Evolutionary conservation across 1,140 invertebrate species (phyloP), one percentile per base, ranked within the genome.

Genomic region (Drosophila orena): DNA sequence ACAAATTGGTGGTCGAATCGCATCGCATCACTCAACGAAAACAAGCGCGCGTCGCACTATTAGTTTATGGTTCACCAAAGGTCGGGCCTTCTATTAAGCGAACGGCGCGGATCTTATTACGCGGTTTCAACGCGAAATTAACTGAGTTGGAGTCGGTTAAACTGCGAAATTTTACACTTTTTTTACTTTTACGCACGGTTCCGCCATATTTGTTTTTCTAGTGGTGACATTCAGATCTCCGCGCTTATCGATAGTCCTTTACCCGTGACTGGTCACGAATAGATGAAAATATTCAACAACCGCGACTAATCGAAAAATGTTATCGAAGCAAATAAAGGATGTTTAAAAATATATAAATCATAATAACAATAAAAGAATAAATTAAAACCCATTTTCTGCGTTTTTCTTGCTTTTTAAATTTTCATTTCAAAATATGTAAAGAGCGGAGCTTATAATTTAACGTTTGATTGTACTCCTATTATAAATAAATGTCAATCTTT

Each of bases 141-240:
- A 49, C 43, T 76, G 34, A 10, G 14, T 14, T 7, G 8, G 43
- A 17, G 34, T 22, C 35, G 43, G 43, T 35, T 57, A 10, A 49
- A 57, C 14, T 12, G 34, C 35, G 14, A 70, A 68, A 42, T 56
- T 57, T 22, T 83, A 77, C 53, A 69, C 30, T 77, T 77, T 70
- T 77, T 71, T 73, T 84, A 52, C 75, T 77, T 72, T 77, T 66
- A 58, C 64, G 44, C 77, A 42, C 24, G 12, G 35, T n/a, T 84
- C 81, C 81, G 81, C 81, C 81, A 84, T 84, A 73, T 84, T 84
- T 84, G 76, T 84, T 84, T 84, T 84, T 50, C 40, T 84, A 44
- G 42, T 44, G 42, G 15, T 44, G 42, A 1, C 49, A 7, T 20
- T 35, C 30, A 30, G 2, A 4, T 7, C 3, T 8, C 3, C 11